phyloP scores from a whole-genome alignment of 2,888 invertebrate genomes.

The Idaea biselata region DNA sequence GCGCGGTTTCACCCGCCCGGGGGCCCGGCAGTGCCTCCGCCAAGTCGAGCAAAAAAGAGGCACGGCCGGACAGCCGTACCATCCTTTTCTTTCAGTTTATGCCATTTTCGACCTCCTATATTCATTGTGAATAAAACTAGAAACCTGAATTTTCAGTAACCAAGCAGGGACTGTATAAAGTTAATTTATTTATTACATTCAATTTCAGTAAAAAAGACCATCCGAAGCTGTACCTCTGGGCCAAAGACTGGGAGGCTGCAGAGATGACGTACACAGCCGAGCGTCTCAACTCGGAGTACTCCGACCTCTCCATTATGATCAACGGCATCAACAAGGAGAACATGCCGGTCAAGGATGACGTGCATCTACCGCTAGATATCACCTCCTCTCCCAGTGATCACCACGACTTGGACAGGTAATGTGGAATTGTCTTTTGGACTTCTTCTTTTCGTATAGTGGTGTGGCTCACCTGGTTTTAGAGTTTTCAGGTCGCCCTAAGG shows the following conservation, averaged over 20 bases:
- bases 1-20: too few relatives aligned
- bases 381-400: conserved; percentile 42
- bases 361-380: conserved; percentile 42
- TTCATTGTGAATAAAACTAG: too few relatives aligned
- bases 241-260: conserved; percentile 87
- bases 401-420: conserved; percentile 35
- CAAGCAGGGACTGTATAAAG: too few relatives aligned
- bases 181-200: not conserved
- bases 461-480: too few relatives aligned
- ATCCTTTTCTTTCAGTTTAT: too few relatives aligned
- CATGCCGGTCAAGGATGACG: conserved; percentile 51
- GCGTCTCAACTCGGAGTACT: conserved; percentile 65
- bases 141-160: too few relatives aligned
- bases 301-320: conserved; percentile 63
- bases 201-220: conserved; percentile 86
- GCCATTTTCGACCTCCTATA: too few relatives aligned
- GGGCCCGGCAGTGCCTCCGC: too few relatives aligned
- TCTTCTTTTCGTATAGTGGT: too few relatives aligned
- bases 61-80: too few relatives aligned
- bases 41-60: too few relatives aligned
- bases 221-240: conserved; percentile 92
- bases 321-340: conserved; percentile 63
- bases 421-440: not conserved
- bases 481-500: too few relatives aligned
- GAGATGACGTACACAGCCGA: conserved; percentile 58